These are phyloP conservation scores for Aphelinus certus DNA, from an alignment of 1,140 invertebrate species.

Conservation along the genomic window DNA sequence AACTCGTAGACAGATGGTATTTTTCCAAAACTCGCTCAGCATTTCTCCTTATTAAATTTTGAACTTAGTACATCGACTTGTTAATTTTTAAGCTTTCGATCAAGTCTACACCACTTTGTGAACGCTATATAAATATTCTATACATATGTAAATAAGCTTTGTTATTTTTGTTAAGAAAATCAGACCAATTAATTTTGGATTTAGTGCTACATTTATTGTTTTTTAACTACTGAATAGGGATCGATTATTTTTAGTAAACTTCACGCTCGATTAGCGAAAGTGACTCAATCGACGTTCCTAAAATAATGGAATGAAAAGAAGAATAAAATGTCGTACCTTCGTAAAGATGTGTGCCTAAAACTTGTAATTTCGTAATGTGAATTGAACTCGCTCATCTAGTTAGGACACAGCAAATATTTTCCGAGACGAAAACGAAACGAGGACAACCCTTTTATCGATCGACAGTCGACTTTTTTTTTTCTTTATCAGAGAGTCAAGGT, in stretches of 20 bases:
- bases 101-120: not conserved
- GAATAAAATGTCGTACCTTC: constrained; percentile 26
- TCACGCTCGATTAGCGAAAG: not conserved
- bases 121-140: constrained; percentile 4
- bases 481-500: not conserved
- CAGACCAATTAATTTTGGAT: not conserved
- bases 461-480: not conserved
- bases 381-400: constrained; percentile 27
- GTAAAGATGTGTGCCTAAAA: constrained; percentile 33
- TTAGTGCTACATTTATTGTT: not conserved
- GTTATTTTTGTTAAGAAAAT: constrained; percentile 20
- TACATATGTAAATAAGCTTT: constrained; percentile 19
- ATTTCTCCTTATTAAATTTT: constrained; percentile 20
- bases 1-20: not conserved
- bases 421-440: not conserved
- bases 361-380: constrained; percentile 24
- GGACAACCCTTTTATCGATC: not conserved
- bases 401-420: constrained; percentile 26
- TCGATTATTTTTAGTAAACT: not conserved
- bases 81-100: constrained; percentile 12
- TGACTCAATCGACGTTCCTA: constrained; percentile 19
- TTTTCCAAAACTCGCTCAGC: not conserved
- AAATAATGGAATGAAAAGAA: not conserved
- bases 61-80: constrained; percentile 7
- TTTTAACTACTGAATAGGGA: not conserved